These are phyloP conservation scores for Cynocephalus volans DNA, from an alignment of 2,113 vertebrate genomes.

Conservation along the genomic window DNA sequence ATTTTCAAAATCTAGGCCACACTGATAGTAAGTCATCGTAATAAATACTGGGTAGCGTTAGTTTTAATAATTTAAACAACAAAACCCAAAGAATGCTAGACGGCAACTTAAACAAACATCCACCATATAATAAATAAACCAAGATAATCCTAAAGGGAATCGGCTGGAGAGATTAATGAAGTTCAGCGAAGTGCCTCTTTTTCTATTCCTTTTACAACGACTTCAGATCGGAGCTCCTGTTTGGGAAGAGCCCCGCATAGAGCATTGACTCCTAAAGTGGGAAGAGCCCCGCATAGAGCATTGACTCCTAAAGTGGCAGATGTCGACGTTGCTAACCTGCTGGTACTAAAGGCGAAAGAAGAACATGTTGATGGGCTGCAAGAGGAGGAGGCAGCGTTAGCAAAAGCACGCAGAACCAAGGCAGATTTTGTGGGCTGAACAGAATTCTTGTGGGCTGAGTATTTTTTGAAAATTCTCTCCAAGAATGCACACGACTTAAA, in stretches of 20 bases:
- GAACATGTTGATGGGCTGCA: constrained; percentile 59
- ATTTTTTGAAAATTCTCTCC: constrained; percentile 79
- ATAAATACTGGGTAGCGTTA: not conserved
- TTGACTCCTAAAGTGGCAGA: not conserved
- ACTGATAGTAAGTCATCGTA: not conserved
- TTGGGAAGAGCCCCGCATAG: not conserved
- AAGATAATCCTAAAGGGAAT: not conserved
- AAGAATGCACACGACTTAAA: constrained; percentile 76
- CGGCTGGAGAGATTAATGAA: not conserved
- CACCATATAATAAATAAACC: not conserved
- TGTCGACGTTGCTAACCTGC: not conserved
- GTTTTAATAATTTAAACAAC: constrained; percentile 55
- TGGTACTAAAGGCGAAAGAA: not conserved
- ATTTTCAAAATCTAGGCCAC: not conserved
- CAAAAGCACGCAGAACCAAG: constrained; percentile 1
- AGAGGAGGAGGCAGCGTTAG: constrained; percentile 30
- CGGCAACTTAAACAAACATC: constrained; percentile 4
- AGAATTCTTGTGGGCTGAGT: constrained; percentile 81
- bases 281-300: not conserved
- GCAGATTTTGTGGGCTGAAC: constrained; percentile 73
- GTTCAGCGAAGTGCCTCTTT: not conserved
- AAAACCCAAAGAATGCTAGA: not conserved
- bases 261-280: not conserved
- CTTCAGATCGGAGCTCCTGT: not conserved
- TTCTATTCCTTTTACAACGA: not conserved